A percentile compares a stretch with the other conserved stretches of the same genome.
Conservation (phyloP, 2,797 vertebrate genomes). For the Sebastes trivittatus region DNA sequence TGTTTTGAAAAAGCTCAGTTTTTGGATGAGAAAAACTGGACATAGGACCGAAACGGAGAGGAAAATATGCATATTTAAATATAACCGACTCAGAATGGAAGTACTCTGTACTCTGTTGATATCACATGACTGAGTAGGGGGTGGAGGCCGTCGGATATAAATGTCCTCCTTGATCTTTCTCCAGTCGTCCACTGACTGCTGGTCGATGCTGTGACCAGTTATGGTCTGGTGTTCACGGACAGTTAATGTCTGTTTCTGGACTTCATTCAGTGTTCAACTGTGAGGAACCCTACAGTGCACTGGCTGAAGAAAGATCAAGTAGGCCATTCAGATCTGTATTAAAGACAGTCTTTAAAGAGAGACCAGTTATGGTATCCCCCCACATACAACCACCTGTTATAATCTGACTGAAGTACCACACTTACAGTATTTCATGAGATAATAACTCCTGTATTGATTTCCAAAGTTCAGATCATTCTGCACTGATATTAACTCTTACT, state of each 20-base stretch:
- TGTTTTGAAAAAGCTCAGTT: background rate
- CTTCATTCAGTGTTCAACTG: background rate
- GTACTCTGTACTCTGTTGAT: background rate
- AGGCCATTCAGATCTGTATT: too few species aligned
- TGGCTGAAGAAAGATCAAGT: too few species aligned
- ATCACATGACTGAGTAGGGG: background rate
- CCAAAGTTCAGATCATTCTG: background rate
- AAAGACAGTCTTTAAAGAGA: too few species aligned
- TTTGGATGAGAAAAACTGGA: background rate
- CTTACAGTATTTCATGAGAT: background rate
- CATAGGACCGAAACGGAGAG: background rate
- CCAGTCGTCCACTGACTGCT: background rate
- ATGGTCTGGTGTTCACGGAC: background rate
- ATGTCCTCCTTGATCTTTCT: too few species aligned
- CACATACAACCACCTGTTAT: background rate
- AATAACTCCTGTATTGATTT: background rate
- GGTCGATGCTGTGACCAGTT: background rate
- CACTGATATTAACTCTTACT: background rate
- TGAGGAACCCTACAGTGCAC: background rate
- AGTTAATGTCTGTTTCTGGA: background rate
- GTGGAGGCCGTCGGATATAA: background rate
- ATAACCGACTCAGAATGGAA: background rate
- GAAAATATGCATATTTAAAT: background rate
- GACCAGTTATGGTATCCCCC: background rate
- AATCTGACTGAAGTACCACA: background rate